phyloP scores from a whole-genome alignment of 2,113 vertebrate genomes.

The Labeo rohita region DNA sequence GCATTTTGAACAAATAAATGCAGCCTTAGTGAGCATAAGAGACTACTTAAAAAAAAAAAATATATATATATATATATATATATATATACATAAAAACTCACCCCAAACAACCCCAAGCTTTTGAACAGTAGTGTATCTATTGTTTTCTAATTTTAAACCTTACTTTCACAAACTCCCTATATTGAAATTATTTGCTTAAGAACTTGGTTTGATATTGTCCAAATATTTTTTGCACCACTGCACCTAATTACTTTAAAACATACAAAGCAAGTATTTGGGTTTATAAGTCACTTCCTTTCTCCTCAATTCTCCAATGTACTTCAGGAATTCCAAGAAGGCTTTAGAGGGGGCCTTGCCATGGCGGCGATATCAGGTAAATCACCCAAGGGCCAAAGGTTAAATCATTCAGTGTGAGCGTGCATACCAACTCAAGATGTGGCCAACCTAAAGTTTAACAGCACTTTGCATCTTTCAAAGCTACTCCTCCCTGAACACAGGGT shows the following conservation, averaged over 20 bases:
- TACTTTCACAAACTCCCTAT: not conserved
- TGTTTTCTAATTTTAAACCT: not conserved
- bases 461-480: slow-evolving; percentile 4
- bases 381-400: not conserved
- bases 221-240: not conserved
- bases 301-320: not conserved
- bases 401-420: not conserved
- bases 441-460: not conserved
- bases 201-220: not conserved
- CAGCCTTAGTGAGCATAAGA: too few species aligned
- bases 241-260: not conserved
- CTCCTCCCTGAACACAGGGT: not conserved
- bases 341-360: not conserved
- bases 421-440: not conserved
- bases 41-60: too few species aligned
- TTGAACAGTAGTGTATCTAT: not conserved
- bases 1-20: too few species aligned
- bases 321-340: not conserved
- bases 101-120: not conserved
- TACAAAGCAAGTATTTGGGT: not conserved
- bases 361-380: not conserved
- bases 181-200: not conserved
- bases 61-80: too few species aligned
- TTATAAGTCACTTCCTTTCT: not conserved
- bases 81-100: too few species aligned